Evolutionary conservation across 2,888 invertebrate species (phyloP), one percentile per base, ranked within the genome.

Genomic region (Polymixis lichenea): DNA sequence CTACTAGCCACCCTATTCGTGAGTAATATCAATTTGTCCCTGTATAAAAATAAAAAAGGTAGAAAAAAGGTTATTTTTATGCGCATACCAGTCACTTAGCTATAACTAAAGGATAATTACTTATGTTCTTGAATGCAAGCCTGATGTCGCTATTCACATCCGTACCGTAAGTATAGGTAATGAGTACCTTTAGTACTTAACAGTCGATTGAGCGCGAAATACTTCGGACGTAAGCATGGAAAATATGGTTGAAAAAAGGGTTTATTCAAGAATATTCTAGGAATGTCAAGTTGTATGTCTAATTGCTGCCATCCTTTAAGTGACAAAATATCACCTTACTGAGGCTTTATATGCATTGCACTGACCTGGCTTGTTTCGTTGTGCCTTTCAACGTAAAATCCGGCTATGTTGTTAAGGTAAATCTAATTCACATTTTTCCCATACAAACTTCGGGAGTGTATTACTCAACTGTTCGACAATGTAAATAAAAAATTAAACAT

Each of bases 131-230:
- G 72, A 77, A 83, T 76, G 83, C 75, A 75, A 85, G 28, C 69
- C 46, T 38, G 13, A 17, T 62, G 72, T 75, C 3, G 64, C 60
- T 77, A 85, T 86, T 73, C 49, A 75, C 86, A 86, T 86, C 72
- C 81, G 74, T 55, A 65, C 51, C 6, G 62, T 64, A 86, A 80
- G 75, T 80, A 72, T 64, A 46, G 32, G 28, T 86, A 86, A 83
- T 77, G 32, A 72, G 70, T 56, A 58, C 11, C 75, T 55, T 58
- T 17, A 62, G 66, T 72, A 46, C 68, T 43, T 56, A 55, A 68
- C 46, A 62, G 56, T 68, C 77, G 25, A 72, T 83, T 73, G 75
- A 81, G 64, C 55, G 65, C 28, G 15, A 72, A 73, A 82, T 78
- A 62, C 78, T 73, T 71, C 9, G 13, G 9, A 43, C 15, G n/a